Evolutionary conservation across 2,113 vertebrate species (phyloP), one percentile per base, ranked within the genome.

Genomic region (Taxidea taxus): DNA sequence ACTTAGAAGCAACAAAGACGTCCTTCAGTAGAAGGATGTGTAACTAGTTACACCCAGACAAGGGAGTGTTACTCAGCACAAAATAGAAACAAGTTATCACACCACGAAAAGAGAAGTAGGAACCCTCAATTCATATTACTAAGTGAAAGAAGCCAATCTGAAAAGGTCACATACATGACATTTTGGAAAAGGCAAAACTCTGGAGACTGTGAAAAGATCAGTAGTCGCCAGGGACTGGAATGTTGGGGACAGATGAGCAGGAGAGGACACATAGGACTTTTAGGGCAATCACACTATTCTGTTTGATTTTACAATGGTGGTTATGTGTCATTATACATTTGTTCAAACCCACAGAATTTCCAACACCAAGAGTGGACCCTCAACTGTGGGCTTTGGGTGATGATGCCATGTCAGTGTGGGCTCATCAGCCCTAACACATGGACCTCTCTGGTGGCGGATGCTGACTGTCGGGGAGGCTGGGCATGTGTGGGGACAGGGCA

Each of bases 301-400:
- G 31, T 21, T 16, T 0, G 3, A 51, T 10, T 12, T 5, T 21
- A 15, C 4, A 21, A 29, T 0, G 23, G 47, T 12, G 29, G 21
- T 0, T 15, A 4, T 0, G 4, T 4, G 10, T 2, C 37, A 14
- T 56, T 7, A 39, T 3, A 25, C 44, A 42, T 39, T n/a, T 44
- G 21, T 29, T 10, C 34, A 37, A 70, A 74, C 23, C 15, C 90
- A 60, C 3, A 37, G 66, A 37, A 29, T 29, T 25, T 3, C 29
- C 56, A 60, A 20, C 23, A 15, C 7, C 49, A 54, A 39, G 47
- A 51, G 34, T 1, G 23, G 27, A 51, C 21, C 62, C 21, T 8
- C 18, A 56, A 56, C 49, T 13, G 9, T 5, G 86, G 10, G 21
- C 86, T 14, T 2, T 3, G 27, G 49, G 27, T 23, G 37, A 56